Evolutionary conservation across 1,140 invertebrate genomes (phyloP).

Genomic region (Leptestheria dahalacensis): DNA sequence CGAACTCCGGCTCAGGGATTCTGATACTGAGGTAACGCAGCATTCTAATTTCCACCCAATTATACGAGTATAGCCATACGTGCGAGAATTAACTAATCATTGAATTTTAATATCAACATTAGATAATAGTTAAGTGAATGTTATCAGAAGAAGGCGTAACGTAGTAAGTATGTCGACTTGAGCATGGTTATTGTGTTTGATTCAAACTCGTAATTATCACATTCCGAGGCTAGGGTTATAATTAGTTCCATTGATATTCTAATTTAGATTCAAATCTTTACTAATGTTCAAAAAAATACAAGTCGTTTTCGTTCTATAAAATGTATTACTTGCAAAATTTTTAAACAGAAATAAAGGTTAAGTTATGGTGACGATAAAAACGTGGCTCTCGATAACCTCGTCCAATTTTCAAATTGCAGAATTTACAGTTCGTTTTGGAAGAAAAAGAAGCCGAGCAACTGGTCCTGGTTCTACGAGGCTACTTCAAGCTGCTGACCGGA

Average conservation of each 20-base stretch:
- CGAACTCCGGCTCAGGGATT: conserved; percentile 30
- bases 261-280: no score
- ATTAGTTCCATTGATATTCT: no score
- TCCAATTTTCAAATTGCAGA: no score
- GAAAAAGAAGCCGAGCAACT: conserved; percentile 70
- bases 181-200: no score
- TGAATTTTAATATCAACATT: conserved; percentile 26
- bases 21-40: conserved; percentile 33
- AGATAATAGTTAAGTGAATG: no score
- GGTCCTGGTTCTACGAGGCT: conserved; percentile 58
- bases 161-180: no score
- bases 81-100: not conserved
- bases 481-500: conserved; percentile 32
- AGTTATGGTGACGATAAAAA: not conserved
- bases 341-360: not conserved
- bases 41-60: not conserved
- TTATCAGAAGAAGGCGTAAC: no score
- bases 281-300: no score
- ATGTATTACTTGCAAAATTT: no score
- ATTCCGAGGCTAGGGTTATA: no score
- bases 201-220: no score
- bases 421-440: conserved; percentile 55
- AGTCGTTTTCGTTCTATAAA: no score
- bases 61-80: not conserved
- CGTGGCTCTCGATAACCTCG: not conserved